These are phyloP conservation scores for Carassius carassius DNA, from an alignment of 2,113 vertebrate species.

Conservation along the genomic window DNA sequence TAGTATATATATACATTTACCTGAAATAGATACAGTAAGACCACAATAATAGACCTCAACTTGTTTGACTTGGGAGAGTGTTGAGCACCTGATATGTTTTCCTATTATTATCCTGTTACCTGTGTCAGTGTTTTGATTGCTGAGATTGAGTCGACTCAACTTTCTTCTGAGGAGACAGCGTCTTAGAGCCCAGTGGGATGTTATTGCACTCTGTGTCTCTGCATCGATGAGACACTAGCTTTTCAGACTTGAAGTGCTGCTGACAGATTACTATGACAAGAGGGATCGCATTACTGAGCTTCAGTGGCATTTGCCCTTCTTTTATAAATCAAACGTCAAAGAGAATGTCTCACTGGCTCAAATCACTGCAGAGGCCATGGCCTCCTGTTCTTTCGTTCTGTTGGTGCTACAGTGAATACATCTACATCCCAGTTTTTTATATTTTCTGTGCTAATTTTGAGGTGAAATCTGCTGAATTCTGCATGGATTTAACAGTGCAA, in stretches of 20 bases:
- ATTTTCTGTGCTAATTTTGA: too few species aligned
- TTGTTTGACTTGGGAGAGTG: neutral
- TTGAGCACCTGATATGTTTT: constrained; percentile 11
- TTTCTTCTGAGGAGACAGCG: neutral
- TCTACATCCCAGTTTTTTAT: neutral
- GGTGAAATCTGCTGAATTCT: neutral
- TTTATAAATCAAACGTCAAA: constrained; percentile 48
- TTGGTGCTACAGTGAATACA: neutral
- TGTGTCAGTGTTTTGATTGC: constrained; percentile 3
- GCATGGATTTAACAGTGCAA: neutral
- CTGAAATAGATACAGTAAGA: neutral
- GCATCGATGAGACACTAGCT: constrained; percentile 17
- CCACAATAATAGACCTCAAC: too few species aligned
- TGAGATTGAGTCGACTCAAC: constrained; percentile 8
- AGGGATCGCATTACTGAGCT: constrained; percentile 40
- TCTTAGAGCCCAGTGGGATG: constrained; percentile 1
- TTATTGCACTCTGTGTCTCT: constrained; percentile 33
- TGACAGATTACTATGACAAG: constrained; percentile 46
- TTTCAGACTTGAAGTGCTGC: constrained; percentile 17
- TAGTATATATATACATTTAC: neutral
- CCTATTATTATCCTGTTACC: neutral
- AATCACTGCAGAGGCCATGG: constrained; percentile 19
- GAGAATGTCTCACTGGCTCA: constrained; percentile 30
- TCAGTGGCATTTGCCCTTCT: constrained; percentile 44
- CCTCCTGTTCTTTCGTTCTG: constrained; percentile 11